A percentile compares a stretch with the other conserved stretches of the same genome.
These are phyloP conservation scores for Tuberolachnus salignus DNA, from an alignment of 2,888 invertebrate species.

Conservation along the genomic window DNA sequence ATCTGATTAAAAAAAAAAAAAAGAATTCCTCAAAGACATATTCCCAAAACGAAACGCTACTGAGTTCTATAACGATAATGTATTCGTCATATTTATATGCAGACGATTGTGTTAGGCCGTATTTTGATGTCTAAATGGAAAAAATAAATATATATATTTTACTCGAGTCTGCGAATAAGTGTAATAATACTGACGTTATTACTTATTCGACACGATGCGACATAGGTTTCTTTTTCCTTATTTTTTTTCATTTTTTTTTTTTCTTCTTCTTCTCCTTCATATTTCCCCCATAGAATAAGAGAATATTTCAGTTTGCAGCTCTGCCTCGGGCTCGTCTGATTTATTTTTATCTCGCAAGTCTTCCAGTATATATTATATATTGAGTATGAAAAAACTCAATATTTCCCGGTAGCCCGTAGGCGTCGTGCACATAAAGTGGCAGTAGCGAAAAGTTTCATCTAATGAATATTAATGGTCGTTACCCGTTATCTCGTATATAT, in stretches of 20 bases:
- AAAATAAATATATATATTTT: too few relatives aligned
- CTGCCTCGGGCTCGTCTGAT: conserved; percentile 25
- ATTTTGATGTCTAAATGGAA: not conserved
- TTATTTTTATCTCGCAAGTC: conserved; percentile 44
- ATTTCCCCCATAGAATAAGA: conserved; percentile 8
- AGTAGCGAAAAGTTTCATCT: conserved; percentile 44
- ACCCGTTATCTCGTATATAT: conserved; percentile 52
- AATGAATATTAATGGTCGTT: conserved; percentile 55
- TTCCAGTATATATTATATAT: conserved; percentile 8
- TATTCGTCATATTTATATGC: not conserved
- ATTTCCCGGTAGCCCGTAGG: conserved; percentile 28
- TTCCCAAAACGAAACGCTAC: not conserved
- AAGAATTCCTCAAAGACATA: not conserved
- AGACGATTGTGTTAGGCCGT: not conserved
- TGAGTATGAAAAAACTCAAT: conserved; percentile 45
- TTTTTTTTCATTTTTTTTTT: conserved; percentile 9
- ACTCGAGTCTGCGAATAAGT: too few relatives aligned
- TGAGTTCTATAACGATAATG: not conserved
- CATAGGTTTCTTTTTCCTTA: too few relatives aligned
- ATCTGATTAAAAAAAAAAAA: not conserved
- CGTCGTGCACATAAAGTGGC: conserved; percentile 36
- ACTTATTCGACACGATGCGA: not conserved
- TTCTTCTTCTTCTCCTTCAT: too few relatives aligned
- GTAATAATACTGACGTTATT: too few relatives aligned
- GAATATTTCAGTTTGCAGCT: conserved; percentile 30